Evolutionary conservation across 1,140 invertebrate species (phyloP), one percentile per base, ranked within the genome.

Genomic region (Lysiphlebus fabarum): DNA sequence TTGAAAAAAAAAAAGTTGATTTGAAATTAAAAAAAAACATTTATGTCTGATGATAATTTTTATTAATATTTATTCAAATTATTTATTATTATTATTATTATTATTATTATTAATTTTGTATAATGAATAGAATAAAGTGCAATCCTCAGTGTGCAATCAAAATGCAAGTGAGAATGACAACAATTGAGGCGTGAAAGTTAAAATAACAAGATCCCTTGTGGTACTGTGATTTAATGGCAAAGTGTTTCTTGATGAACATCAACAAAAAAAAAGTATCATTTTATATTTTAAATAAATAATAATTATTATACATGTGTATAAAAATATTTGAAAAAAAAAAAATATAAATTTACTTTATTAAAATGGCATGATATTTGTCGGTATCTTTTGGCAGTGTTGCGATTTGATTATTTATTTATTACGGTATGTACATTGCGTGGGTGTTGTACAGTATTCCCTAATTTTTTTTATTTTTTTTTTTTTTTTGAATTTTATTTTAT

Each of bases 381-480:
- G 61, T 63, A 59, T 65, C 62, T 64, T 63, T 69, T 63, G 65
- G 64, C 63, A 65, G 57, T 56, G 57, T 62, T 55, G 55, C 64
- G 65, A 60, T 75, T 76, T 67, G 74, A 78, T 77, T 77, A 77
- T 77, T 77, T 76, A 78, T 77, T n/a, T 73, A 72, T 68, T 64
- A 77, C 69, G 76, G 72, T 75, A 78, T 77, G 75, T 68, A 65
- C 65, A 62, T 72, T 76, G 70, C 73, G 76, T 78, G 70, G 76
- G 76, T 64, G 66, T 43, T 26, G 4, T 26, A 26, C 17, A 26
- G 17, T 26, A 26, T 26, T 26, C 17, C 17, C 17, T 26, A 26
- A 26, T 26, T 26, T 26, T 26, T 26, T 26, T 26, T 17, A 1
- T 17, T 17, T 26, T 26, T 26, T 26, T 26, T 26, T 2, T 26